Evolutionary conservation across 2,113 vertebrate species (phyloP).

Genomic region (Podocnemis expansa): DNA sequence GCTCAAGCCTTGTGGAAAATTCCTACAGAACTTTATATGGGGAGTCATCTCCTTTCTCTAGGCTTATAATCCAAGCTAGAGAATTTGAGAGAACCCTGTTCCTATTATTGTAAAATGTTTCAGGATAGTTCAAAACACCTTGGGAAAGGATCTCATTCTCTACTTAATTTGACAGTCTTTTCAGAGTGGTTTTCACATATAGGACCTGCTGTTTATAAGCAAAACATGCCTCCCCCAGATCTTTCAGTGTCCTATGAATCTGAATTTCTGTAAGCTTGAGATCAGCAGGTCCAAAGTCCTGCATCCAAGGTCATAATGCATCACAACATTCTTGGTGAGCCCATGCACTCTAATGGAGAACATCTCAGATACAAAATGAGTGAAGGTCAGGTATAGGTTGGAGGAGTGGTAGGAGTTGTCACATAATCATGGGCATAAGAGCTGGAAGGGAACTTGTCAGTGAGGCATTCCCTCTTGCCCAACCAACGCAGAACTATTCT

Average conservation of each 20-base stretch:
- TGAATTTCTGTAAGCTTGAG: neutral
- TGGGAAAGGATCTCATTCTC: neutral
- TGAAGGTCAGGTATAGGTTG: neutral
- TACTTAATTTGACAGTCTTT: neutral
- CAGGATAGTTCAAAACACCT: neutral
- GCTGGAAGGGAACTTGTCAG: neutral
- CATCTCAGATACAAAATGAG: neutral
- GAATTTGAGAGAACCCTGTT: neutral
- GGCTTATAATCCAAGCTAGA: neutral
- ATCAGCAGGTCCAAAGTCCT: rapidly evolving
- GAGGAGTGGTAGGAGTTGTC: neutral
- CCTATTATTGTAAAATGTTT: neutral
- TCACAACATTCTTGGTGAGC: neutral
- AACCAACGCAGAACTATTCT: neutral
- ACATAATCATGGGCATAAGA: neutral
- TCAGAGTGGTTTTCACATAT: neutral
- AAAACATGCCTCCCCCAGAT: neutral
- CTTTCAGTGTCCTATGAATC: neutral
- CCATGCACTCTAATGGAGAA: neutral
- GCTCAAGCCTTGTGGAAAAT: neutral
- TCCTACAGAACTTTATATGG: neutral
- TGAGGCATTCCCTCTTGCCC: too few relatives aligned
- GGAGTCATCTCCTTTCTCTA: neutral
- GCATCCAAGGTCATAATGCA: neutral
- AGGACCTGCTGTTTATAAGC: neutral